phyloP scores from a whole-genome alignment of 2,113 vertebrate species.

The Oxyruncus cristatus region DNA sequence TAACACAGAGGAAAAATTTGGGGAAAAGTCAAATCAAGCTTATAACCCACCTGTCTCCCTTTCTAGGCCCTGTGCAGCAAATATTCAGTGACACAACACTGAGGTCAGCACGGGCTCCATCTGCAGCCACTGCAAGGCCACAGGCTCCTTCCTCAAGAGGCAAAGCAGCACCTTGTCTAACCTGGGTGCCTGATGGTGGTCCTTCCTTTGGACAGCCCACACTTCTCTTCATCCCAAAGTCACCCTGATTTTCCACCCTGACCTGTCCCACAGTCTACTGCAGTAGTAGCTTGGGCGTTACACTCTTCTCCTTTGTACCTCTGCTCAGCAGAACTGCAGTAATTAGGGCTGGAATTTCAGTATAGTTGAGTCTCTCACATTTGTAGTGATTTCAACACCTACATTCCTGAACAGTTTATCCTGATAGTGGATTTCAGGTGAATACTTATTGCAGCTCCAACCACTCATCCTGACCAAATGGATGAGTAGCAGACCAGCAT shows the following conservation, averaged over 20 bases:
- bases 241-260: neutral
- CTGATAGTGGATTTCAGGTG: neutral
- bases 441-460: neutral
- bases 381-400: neutral
- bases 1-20: neutral
- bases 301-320: neutral
- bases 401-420: neutral
- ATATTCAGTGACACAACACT: fast-evolving
- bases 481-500: neutral
- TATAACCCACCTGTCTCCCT: neutral
- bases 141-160: neutral
- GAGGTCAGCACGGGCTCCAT: neutral
- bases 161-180: neutral
- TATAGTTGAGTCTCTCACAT: neutral
- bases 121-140: neutral
- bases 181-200: fast-evolving
- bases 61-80: neutral
- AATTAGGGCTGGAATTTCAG: neutral
- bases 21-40: neutral
- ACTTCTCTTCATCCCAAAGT: neutral
- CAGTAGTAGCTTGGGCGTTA: neutral
- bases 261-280: neutral
- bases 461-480: neutral
- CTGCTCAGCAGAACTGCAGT: neutral
- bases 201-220: neutral